A percentile compares a stretch with the other conserved stretches of the same genome.
Evolutionary conservation across 2,797 vertebrate species (phyloP).

Genomic region (Setipinna tenuifilis): DNA sequence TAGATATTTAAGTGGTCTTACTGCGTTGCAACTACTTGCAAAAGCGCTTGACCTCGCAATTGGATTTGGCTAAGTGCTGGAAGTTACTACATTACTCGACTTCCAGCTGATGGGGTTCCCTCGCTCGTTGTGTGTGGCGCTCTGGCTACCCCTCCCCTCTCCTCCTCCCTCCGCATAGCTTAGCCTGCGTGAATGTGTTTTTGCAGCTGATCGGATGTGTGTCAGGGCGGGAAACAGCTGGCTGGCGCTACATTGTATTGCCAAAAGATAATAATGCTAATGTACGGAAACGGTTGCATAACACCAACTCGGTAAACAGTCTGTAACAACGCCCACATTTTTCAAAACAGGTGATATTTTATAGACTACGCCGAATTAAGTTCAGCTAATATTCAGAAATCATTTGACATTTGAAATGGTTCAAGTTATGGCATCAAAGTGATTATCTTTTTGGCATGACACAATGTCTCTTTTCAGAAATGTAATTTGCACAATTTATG

Average conservation of each 20-base stretch:
- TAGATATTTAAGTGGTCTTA: neutral
- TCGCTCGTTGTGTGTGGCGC: slow-evolving; percentile 81
- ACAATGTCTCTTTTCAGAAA: too few species aligned
- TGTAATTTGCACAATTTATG: too few species aligned
- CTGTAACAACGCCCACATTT: too few species aligned
- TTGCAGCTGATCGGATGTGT: slow-evolving; percentile 92
- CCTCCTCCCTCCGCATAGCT: slow-evolving; percentile 47
- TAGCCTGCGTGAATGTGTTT: slow-evolving; percentile 69
- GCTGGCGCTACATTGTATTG: slow-evolving; percentile 89
- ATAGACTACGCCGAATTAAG: too few species aligned
- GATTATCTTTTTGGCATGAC: too few species aligned
- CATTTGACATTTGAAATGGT: too few species aligned
- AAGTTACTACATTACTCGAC: slow-evolving; percentile 83
- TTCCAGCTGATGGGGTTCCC: slow-evolving; percentile 85
- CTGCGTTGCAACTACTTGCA: neutral
- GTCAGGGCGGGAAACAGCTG: slow-evolving; percentile 99
- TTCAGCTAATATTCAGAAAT: too few species aligned
- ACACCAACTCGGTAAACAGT: too few species aligned
- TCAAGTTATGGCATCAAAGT: too few species aligned
- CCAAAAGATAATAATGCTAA: slow-evolving; percentile 55
- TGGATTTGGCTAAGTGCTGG: slow-evolving; percentile 61
- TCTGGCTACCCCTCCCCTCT: slow-evolving; percentile 62
- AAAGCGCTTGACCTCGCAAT: neutral
- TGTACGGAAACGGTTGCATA: neutral
- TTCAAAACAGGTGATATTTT: too few species aligned